Conservation (phyloP, 2,797 vertebrate genomes). For the Adelosebastes latens region DNA sequence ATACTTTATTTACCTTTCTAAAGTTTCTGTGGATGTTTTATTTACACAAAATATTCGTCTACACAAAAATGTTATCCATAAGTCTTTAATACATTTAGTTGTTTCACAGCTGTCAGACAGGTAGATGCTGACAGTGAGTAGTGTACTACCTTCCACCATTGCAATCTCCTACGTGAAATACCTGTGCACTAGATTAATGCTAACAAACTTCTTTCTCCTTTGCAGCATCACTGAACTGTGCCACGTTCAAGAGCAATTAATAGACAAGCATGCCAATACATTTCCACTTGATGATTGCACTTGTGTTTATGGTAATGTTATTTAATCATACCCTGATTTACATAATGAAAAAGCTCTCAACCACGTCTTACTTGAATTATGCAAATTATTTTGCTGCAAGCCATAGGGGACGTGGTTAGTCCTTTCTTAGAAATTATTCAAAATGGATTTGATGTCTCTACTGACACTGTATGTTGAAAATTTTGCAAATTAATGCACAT, state of each 20-base stretch:
- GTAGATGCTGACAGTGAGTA: not conserved
- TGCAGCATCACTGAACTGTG: conserved; percentile 20
- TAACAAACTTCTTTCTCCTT: conserved; percentile 28
- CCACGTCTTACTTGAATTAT: conserved; percentile 59
- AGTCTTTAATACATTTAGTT: not conserved
- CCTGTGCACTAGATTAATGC: conserved; percentile 2
- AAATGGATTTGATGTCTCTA: conserved; percentile 17
- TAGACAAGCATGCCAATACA: conserved; percentile 26
- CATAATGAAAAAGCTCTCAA: conserved; percentile 65
- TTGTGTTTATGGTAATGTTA: conserved; percentile 51
- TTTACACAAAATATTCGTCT: no score
- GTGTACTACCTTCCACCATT: not conserved
- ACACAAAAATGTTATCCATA: no score
- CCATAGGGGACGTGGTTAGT: conserved; percentile 20
- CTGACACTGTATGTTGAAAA: not conserved
- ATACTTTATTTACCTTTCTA: no score
- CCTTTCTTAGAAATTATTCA: conserved; percentile 4
- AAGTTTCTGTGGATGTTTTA: no score
- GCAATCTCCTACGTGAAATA: not conserved
- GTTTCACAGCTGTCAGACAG: not conserved
- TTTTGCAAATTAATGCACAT: not conserved
- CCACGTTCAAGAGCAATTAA: conserved; percentile 37
- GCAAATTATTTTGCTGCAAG: conserved; percentile 49
- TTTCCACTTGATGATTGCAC: conserved; percentile 55
- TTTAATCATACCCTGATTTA: conserved; percentile 64